These are phyloP conservation scores for Enteromius paludinosus DNA, from an alignment of 2,797 vertebrate genomes.

Conservation along the genomic window DNA sequence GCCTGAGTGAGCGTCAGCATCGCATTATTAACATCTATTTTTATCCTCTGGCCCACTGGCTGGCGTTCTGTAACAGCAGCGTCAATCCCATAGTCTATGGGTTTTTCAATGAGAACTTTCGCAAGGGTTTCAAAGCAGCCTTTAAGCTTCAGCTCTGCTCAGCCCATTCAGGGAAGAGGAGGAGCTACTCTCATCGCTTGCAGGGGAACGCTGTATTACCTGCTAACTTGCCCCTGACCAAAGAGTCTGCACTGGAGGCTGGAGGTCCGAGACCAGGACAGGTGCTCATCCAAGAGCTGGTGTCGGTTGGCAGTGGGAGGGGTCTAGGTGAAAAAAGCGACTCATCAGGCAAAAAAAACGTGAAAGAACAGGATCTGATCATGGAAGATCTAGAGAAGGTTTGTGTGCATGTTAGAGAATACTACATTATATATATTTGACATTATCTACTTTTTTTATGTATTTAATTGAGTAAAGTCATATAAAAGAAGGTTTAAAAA, in stretches of 20 bases:
- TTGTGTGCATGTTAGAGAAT: slow-evolving; percentile 61
- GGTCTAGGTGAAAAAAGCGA: slow-evolving; percentile 52
- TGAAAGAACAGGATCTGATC: slow-evolving; percentile 75
- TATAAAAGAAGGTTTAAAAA: neutral
- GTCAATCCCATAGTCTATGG: slow-evolving; percentile 93
- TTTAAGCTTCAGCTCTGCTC: slow-evolving; percentile 86
- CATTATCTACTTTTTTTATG: too few relatives aligned
- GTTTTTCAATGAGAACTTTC: slow-evolving; percentile 93
- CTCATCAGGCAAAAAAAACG: slow-evolving; percentile 63
- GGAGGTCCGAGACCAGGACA: slow-evolving; percentile 15
- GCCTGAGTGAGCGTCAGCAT: slow-evolving; percentile 78
- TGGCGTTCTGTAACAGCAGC: slow-evolving; percentile 95
- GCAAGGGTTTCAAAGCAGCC: slow-evolving; percentile 83
- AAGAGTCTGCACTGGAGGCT: slow-evolving; percentile 14
- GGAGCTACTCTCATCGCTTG: slow-evolving; percentile 69
- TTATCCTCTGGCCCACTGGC: slow-evolving; percentile 92
- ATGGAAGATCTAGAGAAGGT: slow-evolving; percentile 78
- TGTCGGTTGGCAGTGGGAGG: slow-evolving; percentile 58
- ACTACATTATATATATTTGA: neutral
- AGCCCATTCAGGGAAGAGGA: slow-evolving; percentile 60
- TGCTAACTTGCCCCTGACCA: slow-evolving; percentile 53
- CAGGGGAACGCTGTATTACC: slow-evolving; percentile 75
- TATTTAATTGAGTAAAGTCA: too few relatives aligned
- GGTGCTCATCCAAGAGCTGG: slow-evolving; percentile 28
- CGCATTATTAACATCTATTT: slow-evolving; percentile 87